phyloP scores from a whole-genome alignment of 2,888 invertebrate genomes.

The Liodrosophila aerea region DNA sequence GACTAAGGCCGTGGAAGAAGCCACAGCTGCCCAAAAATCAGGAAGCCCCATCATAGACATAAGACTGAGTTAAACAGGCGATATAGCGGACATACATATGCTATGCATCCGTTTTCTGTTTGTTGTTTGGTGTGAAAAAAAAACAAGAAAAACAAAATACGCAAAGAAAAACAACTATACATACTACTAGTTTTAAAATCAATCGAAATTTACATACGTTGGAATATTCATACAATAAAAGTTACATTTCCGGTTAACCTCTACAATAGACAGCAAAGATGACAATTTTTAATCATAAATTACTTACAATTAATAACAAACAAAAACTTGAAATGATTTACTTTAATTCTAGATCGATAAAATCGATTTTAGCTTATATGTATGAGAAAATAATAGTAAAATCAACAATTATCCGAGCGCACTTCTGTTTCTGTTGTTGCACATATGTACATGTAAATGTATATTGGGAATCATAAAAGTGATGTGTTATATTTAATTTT shows the following conservation, averaged over 20 bases:
- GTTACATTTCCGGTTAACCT: constrained; percentile 41
- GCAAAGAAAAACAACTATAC: too few species aligned
- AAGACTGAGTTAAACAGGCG: constrained; percentile 43
- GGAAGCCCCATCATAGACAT: constrained; percentile 23
- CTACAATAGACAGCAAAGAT: constrained; percentile 13
- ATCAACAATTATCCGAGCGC: too few species aligned
- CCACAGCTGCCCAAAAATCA: constrained; percentile 20
- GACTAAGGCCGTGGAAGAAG: constrained; percentile 28
- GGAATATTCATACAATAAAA: constrained; percentile 28
- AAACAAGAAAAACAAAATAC: constrained; percentile 9
- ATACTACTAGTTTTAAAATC: constrained; percentile 3
- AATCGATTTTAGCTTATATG: too few species aligned
- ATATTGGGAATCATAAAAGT: too few species aligned
- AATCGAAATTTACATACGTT: constrained; percentile 22
- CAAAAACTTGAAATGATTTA: constrained; percentile 11
- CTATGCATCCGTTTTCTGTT: constrained; percentile 32
- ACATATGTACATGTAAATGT: too few species aligned
- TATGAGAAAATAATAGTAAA: too few species aligned
- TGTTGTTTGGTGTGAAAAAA: constrained; percentile 34
- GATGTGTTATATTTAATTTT: too few species aligned
- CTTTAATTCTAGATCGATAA: too few species aligned
- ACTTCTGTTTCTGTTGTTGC: too few species aligned
- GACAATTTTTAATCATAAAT: not conserved
- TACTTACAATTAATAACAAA: constrained; percentile 15
- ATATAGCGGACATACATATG: constrained; percentile 20